A percentile compares a stretch with the other conserved stretches of the same genome.
These are phyloP conservation scores for Drosophila mauritiana DNA, from an alignment of 1,140 invertebrate genomes.

Conservation along the genomic window DNA sequence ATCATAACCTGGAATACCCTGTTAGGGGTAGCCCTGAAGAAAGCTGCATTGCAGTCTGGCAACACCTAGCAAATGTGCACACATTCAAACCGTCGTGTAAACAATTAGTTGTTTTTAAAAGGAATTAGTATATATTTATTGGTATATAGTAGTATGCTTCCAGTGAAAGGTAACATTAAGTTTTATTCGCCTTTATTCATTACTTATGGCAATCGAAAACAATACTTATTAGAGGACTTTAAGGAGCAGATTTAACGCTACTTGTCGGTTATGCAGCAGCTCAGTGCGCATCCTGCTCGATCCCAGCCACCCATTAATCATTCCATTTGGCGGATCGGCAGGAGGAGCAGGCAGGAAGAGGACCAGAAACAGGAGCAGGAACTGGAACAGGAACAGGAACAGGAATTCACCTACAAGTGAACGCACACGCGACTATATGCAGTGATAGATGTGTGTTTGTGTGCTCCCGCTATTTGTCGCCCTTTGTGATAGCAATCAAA, in stretches of 20 bases:
- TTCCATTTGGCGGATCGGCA: slow-evolving; percentile 22
- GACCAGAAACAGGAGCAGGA: too few relatives aligned
- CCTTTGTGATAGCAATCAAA: slow-evolving; percentile 76
- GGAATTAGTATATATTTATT: too few relatives aligned
- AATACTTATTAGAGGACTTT: slow-evolving; percentile 7
- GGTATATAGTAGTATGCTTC: too few relatives aligned
- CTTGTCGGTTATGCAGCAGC: slow-evolving; percentile 39
- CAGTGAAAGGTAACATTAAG: too few relatives aligned
- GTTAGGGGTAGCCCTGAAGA: too few relatives aligned
- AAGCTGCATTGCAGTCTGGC: not conserved
- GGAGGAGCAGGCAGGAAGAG: not conserved
- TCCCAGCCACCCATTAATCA: slow-evolving; percentile 41
- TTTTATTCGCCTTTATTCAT: too few relatives aligned
- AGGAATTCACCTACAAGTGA: slow-evolving; percentile 11
- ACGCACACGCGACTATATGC: slow-evolving; percentile 8
- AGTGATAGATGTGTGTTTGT: slow-evolving; percentile 28
- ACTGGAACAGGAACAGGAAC: not conserved
- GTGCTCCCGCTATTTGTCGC: slow-evolving; percentile 65
- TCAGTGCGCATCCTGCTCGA: not conserved
- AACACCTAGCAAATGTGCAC: not conserved
- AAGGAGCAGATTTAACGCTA: slow-evolving; percentile 41
- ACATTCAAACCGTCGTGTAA: too few relatives aligned
- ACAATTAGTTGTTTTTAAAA: too few relatives aligned
- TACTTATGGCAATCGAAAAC: too few relatives aligned
- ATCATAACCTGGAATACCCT: too few relatives aligned